A percentile compares a stretch with the other conserved stretches of the same genome.
phyloP scores from a whole-genome alignment of 2,888 invertebrate genomes.

The Parnassius glacialis region DNA sequence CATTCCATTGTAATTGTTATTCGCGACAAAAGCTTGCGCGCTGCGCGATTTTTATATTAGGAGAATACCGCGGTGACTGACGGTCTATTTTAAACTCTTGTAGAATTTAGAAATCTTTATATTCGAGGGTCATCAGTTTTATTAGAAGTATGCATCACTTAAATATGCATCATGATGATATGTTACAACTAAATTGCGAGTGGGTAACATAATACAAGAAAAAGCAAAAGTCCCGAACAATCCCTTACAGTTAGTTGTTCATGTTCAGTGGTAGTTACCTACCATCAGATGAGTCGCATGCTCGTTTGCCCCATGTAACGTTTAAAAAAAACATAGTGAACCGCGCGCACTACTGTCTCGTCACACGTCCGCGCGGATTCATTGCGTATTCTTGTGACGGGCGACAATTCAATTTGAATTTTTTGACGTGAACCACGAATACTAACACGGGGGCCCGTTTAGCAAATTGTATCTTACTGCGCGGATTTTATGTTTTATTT shows the following conservation, averaged over 20 bases:
- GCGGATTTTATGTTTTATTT: conserved; percentile 66
- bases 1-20: conserved; percentile 23
- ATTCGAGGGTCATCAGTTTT: too few relatives aligned
- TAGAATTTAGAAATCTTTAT: too few relatives aligned
- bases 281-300: too few relatives aligned
- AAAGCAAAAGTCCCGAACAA: too few relatives aligned
- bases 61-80: conserved; percentile 26
- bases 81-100: too few relatives aligned
- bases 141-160: too few relatives aligned
- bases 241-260: too few relatives aligned
- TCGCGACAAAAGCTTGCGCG: not conserved
- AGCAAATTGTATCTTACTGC: conserved; percentile 66
- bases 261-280: too few relatives aligned
- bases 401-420: conserved; percentile 73
- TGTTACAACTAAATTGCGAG: too few relatives aligned
- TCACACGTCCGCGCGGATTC: conserved; percentile 50
- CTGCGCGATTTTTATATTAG: not conserved
- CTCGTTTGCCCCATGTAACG: too few relatives aligned
- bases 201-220: too few relatives aligned
- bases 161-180: too few relatives aligned
- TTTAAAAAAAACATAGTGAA: not conserved
- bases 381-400: conserved; percentile 65
- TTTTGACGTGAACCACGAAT: conserved; percentile 60
- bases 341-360: conserved; percentile 20
- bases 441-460: conserved; percentile 67